phyloP scores from a whole-genome alignment of 2,113 vertebrate genomes.

The Corythaixoides concolor region DNA sequence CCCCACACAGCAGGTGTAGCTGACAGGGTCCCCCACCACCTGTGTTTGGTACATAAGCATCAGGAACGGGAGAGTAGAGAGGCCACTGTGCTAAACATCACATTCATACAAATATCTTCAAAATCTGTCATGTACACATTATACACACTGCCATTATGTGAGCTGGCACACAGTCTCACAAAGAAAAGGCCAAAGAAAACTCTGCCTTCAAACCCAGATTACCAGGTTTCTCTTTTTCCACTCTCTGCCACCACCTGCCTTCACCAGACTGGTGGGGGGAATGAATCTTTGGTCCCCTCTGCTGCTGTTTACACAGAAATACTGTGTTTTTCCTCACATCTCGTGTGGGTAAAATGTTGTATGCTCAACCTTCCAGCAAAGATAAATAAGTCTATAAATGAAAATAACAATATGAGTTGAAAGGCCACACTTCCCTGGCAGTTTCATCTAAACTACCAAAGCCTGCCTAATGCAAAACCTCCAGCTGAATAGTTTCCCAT shows the following conservation, averaged over 20 bases:
- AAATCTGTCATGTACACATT: not conserved
- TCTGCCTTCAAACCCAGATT: not conserved
- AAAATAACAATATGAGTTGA: not conserved
- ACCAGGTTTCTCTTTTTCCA: not conserved
- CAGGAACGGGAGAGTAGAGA: not conserved
- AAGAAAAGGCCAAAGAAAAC: not conserved
- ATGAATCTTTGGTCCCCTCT: not conserved
- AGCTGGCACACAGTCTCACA: not conserved
- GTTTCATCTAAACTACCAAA: not conserved
- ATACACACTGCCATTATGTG: not conserved
- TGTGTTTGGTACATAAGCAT: fast-evolving
- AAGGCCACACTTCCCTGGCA: not conserved
- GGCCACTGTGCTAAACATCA: not conserved
- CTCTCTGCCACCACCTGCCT: not conserved
- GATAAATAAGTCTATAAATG: not conserved
- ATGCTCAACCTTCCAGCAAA: not conserved
- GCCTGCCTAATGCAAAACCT: not conserved
- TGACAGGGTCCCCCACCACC: not conserved
- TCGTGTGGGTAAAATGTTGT: not conserved
- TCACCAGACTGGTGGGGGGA: not conserved
- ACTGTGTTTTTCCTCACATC: not conserved
- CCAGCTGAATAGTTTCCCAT: not conserved
- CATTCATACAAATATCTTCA: not conserved
- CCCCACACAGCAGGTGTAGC: not conserved
- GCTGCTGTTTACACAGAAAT: not conserved